Evolutionary conservation across 2,888 invertebrate genomes (phyloP).

Genomic region (Nephrotoma guestfalica): DNA sequence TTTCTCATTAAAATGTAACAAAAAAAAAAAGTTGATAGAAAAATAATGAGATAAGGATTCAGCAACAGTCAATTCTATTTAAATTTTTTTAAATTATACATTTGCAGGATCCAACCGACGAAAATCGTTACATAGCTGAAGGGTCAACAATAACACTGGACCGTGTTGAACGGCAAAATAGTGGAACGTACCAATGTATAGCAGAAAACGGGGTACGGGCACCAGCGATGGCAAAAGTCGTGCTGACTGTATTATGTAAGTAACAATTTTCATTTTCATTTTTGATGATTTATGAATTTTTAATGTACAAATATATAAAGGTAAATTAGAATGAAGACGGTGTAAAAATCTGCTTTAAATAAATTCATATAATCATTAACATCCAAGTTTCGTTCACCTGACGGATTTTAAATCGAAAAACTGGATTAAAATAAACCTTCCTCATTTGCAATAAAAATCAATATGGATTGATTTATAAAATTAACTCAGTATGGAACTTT

Average conservation of each 20-base stretch:
- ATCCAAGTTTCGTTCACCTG: too few species aligned
- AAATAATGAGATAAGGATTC: background rate
- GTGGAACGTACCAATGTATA: slow-evolving; percentile 10
- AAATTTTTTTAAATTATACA: background rate
- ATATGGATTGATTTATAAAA: too few species aligned
- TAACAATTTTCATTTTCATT: background rate
- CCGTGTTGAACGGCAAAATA: slow-evolving; percentile 8
- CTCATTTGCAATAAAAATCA: too few species aligned
- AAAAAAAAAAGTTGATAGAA: background rate
- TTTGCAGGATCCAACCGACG: slow-evolving; percentile 4
- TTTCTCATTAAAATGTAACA: background rate
- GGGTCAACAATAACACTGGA: slow-evolving; percentile 9
- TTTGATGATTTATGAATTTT: background rate
- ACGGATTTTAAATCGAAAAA: too few species aligned
- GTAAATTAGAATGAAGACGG: too few species aligned
- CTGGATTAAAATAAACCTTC: too few species aligned
- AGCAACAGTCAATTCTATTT: slow-evolving; percentile 9
- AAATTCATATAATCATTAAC: too few species aligned
- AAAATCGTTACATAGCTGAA: slow-evolving; percentile 4
- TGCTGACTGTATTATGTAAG: slow-evolving; percentile 9
- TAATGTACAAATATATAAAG: background rate
- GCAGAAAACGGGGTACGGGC: slow-evolving; percentile 10
- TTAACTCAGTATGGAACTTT: too few species aligned
- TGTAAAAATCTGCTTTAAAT: too few species aligned
- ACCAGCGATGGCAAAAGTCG: slow-evolving; percentile 7